Evolutionary conservation across 2,113 vertebrate species (phyloP), one percentile per base, ranked within the genome.

Genomic region (Pheucticus melanocephalus): DNA sequence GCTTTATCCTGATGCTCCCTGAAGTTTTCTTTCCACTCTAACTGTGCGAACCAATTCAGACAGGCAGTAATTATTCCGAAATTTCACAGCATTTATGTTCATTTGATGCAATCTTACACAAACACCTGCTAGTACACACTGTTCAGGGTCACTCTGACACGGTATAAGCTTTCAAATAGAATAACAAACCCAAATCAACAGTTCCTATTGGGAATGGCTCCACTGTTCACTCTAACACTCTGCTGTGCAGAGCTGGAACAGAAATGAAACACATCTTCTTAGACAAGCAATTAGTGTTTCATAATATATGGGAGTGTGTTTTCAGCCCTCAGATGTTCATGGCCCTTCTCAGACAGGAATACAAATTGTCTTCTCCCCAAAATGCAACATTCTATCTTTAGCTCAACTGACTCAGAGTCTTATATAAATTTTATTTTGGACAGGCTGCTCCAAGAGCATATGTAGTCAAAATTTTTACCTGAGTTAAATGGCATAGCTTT

Each of bases 41-140:
- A 75, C 79, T 92, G 76, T 85, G 61, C 93, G 65, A 94, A 96
- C 64, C 69, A 90, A 92, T 79, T 88, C 53, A 95, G 42, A 28
- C 57, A 94, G 50, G 57, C 48, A 82, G 63, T 80, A 95, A 95
- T 96, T 95, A 96, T 96, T 90, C 61, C 71, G 70, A 96, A 93
- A 87, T 90, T 92, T 97, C 81, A 73, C 40, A 94, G 63, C 37
- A 82, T 95, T 97, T 96, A 70, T 92, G 87, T 95, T 95, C 80
- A 94, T 96, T 97, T 96, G 81, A 84, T 90, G 73, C 47, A 90
- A 89, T 93, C 82, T 84, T 83, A 85, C 77, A 77, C 50, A 94
- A 95, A 94, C 70, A 93, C 86, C 95, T 95, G 77, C 88, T 92
- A 73, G 66, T 44, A 92, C 53, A 90, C 27, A n/a, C 47, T 92